Percentiles rank a stretch among this genome's conserved stretches.
These are phyloP conservation scores for Nesogale talazaci DNA, from an alignment of 2,113 vertebrate genomes.

Conservation along the genomic window DNA sequence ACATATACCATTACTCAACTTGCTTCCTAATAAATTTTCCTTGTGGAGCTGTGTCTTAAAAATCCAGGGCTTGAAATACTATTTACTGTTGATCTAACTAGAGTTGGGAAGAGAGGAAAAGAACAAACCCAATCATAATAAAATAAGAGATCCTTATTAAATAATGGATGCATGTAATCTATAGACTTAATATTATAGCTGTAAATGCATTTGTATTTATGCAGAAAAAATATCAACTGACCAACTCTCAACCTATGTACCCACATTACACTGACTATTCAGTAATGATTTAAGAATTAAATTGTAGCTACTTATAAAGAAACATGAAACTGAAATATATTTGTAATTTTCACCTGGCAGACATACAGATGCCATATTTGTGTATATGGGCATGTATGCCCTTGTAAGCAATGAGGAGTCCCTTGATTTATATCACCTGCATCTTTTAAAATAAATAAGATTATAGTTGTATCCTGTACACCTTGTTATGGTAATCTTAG, in stretches of 20 bases:
- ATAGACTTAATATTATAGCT: neutral
- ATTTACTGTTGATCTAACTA: neutral
- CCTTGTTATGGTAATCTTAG: neutral
- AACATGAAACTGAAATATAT: neutral
- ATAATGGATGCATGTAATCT: neutral
- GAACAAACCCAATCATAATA: neutral
- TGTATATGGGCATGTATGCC: neutral
- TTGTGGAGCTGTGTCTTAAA: neutral
- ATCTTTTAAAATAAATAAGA: conserved; percentile 13
- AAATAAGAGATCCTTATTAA: neutral
- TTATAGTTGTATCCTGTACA: conserved; percentile 51
- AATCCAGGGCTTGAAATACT: neutral
- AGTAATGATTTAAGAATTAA: neutral
- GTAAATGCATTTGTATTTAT: neutral
- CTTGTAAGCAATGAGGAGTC: conserved; percentile 32
- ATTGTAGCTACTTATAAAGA: neutral
- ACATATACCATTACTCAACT: neutral
- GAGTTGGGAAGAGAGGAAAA: neutral
- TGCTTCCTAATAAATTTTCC: neutral
- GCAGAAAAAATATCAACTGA: neutral
- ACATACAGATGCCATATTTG: neutral
- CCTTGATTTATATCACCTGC: conserved; percentile 35
- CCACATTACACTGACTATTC: neutral
- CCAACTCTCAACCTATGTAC: neutral
- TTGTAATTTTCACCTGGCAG: neutral